A percentile compares a stretch with the other conserved stretches of the same genome.
These are phyloP conservation scores for Daktulosphaira vitifoliae DNA, from an alignment of 1,140 invertebrate genomes.

Conservation along the genomic window DNA sequence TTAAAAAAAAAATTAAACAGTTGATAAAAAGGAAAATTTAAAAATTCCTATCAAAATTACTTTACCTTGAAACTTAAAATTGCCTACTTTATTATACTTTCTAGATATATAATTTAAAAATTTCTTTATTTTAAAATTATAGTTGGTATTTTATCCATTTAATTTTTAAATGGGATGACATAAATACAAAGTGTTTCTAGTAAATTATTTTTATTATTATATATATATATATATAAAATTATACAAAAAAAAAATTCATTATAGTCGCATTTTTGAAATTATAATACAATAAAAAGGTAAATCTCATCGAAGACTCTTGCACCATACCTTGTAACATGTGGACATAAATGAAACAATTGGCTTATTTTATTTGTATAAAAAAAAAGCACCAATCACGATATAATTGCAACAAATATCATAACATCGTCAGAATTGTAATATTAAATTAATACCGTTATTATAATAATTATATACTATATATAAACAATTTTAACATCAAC, in stretches of 20 bases:
- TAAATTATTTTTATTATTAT: too few relatives aligned
- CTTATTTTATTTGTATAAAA: neutral
- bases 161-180: too few relatives aligned
- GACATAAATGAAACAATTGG: neutral
- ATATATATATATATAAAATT: too few relatives aligned
- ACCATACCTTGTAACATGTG: conserved; percentile 6
- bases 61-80: too few relatives aligned
- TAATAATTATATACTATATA: conserved; percentile 12
- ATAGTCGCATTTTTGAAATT: conserved; percentile 1
- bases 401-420: conserved; percentile 12
- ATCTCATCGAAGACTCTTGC: conserved; percentile 5
- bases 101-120: too few relatives aligned
- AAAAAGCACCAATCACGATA: conserved; percentile 24
- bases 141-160: too few relatives aligned
- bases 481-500: conserved; percentile 26
- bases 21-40: too few relatives aligned
- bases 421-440: conserved; percentile 15
- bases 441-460: conserved; percentile 3
- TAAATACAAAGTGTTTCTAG: too few relatives aligned
- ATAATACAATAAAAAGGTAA: conserved; percentile 28
- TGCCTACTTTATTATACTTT: too few relatives aligned
- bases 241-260: conserved; percentile 3
- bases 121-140: too few relatives aligned
- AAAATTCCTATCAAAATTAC: too few relatives aligned
- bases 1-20: too few relatives aligned